Evolutionary conservation across 2,888 invertebrate species (phyloP).

Genomic region (Lingula anatina): DNA sequence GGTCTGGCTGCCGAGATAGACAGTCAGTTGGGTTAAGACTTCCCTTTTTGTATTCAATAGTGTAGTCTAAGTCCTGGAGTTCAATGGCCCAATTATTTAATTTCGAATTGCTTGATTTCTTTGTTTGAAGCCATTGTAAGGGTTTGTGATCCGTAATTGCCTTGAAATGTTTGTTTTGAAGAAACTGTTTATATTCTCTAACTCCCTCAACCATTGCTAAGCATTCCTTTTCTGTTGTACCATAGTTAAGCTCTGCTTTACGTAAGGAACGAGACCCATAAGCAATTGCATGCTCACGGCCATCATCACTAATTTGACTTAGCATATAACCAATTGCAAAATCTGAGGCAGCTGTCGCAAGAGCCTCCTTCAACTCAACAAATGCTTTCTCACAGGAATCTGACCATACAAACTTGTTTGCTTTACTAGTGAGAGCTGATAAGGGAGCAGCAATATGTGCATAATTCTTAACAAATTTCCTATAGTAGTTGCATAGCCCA

Average conservation of each 20-base stretch:
- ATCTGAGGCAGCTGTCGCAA: conserved; percentile 8
- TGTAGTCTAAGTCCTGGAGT: conserved; percentile 13
- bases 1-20: too few species aligned
- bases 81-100: conserved; percentile 8
- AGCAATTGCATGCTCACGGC: conserved; percentile 12
- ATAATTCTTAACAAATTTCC: conserved; percentile 31
- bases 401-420: conserved; percentile 21
- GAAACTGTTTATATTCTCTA: conserved; percentile 8
- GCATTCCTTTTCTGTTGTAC: conserved; percentile 10
- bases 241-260: conserved; percentile 7
- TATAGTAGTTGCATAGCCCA: conserved; percentile 30
- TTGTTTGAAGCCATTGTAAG: conserved; percentile 7
- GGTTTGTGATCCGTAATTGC: conserved; percentile 14
- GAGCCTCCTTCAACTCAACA: conserved; percentile 18
- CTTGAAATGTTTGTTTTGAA: conserved; percentile 9
- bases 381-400: conserved; percentile 24
- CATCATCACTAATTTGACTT: conserved; percentile 12
- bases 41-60: too few species aligned
- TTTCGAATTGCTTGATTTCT: conserved; percentile 8
- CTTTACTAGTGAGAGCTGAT: conserved; percentile 23
- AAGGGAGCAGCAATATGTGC: conserved; percentile 23
- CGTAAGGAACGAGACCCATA: conserved; percentile 11
- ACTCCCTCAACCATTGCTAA: conserved; percentile 15
- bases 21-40: too few species aligned
- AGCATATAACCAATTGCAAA: conserved; percentile 13